A percentile compares a stretch with the other conserved stretches of the same genome.
Evolutionary conservation across 2,888 invertebrate genomes (phyloP).

Genomic region (Thymelicus lineola): DNA sequence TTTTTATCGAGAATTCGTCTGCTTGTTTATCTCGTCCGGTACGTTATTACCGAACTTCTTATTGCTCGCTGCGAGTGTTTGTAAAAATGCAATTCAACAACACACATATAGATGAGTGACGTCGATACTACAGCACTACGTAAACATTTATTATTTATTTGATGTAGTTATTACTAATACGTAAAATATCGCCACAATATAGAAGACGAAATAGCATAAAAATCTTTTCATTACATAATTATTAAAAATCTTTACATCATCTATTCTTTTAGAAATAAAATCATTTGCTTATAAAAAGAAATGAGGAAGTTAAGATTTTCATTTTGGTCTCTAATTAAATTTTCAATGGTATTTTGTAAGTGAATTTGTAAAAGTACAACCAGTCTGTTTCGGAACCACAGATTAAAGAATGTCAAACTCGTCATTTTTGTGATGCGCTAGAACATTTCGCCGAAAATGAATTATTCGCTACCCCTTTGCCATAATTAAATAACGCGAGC

Average conservation of each 20-base stretch:
- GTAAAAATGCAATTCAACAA: not conserved
- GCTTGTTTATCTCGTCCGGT: slow-evolving; percentile 66
- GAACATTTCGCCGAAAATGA: slow-evolving; percentile 70
- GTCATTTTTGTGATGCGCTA: slow-evolving; percentile 46
- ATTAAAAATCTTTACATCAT: too few species aligned
- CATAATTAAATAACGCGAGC: slow-evolving; percentile 66
- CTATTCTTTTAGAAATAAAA: too few species aligned
- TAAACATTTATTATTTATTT: too few species aligned
- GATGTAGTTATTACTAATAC: too few species aligned
- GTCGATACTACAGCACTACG: too few species aligned
- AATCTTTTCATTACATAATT: too few species aligned
- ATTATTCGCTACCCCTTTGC: slow-evolving; percentile 68
- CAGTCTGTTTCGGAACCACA: not conserved
- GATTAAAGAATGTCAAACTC: slow-evolving; percentile 8
- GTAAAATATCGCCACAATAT: too few species aligned
- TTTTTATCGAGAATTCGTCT: slow-evolving; percentile 68
- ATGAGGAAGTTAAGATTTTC: not conserved
- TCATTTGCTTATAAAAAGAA: too few species aligned
- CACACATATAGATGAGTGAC: not conserved
- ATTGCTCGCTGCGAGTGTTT: slow-evolving; percentile 33
- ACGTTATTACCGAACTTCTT: slow-evolving; percentile 63
- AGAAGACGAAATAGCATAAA: too few species aligned
- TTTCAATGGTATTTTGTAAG: not conserved
- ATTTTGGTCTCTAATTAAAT: not conserved
- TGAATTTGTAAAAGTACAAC: not conserved